These are phyloP conservation scores for Hemibagrus wyckioides DNA, from an alignment of 2,113 vertebrate species.

Conservation along the genomic window DNA sequence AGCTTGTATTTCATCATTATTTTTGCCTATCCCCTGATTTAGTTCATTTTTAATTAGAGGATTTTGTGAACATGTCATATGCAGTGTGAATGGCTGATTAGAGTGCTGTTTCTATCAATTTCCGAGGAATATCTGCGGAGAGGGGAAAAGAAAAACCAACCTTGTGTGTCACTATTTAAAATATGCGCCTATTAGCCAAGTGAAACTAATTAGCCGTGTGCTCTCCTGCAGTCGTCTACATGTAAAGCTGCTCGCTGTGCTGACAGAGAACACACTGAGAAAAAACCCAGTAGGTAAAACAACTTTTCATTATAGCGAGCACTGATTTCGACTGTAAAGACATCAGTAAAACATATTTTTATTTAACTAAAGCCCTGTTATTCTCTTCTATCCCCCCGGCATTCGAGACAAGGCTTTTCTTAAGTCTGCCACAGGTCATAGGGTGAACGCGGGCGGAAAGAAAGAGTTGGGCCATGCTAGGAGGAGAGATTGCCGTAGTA, in stretches of 20 bases:
- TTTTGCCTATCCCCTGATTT: constrained; percentile 13
- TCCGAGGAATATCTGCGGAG: constrained; percentile 1
- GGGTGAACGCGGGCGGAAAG: background rate
- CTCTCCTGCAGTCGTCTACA: background rate
- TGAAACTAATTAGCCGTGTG: constrained; percentile 25
- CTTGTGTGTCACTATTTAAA: constrained; percentile 19
- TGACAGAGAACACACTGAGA: background rate
- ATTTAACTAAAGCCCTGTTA: background rate
- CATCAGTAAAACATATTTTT: background rate
- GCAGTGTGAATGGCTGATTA: constrained; percentile 12
- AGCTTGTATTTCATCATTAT: constrained; percentile 17
- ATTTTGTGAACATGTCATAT: background rate
- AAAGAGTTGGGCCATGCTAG: background rate
- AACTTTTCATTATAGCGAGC: background rate
- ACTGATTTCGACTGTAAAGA: background rate
- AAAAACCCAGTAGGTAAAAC: background rate
- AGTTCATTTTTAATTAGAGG: constrained; percentile 24
- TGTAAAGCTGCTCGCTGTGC: background rate
- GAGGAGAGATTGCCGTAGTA: constrained; percentile 20
- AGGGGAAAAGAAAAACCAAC: background rate
- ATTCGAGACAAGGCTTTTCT: background rate
- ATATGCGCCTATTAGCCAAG: constrained; percentile 28
- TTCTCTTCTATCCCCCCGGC: background rate
- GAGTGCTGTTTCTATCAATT: background rate
- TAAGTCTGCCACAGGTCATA: background rate